Evolutionary conservation across 2,797 vertebrate species (phyloP).

Genomic region (Pangasius macronema): DNA sequence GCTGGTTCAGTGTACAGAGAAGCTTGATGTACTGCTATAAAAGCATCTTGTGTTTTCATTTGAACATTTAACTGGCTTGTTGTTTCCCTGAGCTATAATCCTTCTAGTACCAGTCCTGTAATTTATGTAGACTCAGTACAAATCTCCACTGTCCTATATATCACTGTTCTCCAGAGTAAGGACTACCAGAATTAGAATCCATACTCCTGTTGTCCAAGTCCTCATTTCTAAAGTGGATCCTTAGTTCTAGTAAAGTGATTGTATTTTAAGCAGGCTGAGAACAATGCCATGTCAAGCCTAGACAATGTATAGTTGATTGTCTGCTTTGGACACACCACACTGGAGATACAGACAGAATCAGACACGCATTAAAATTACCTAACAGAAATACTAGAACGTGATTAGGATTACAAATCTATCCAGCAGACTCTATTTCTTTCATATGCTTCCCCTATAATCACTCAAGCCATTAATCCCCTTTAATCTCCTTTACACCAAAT

Average conservation of each 20-base stretch:
- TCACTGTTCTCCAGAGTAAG: conserved; percentile 8
- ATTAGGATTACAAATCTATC: not conserved
- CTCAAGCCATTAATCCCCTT: not conserved
- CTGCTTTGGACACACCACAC: not conserved
- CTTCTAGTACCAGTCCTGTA: not conserved
- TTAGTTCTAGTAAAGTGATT: conserved; percentile 18
- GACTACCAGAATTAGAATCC: not conserved
- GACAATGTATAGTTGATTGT: not conserved
- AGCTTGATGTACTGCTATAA: not conserved
- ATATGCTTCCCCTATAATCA: not conserved
- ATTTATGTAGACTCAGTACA: not conserved
- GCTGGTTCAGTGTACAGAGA: conserved; percentile 15
- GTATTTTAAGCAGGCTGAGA: conserved; percentile 20
- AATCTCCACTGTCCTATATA: conserved; percentile 4
- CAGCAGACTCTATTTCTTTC: not conserved
- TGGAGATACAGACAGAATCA: not conserved
- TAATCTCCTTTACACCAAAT: not conserved
- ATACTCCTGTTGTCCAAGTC: not conserved
- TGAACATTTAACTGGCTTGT: not conserved
- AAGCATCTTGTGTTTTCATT: not conserved
- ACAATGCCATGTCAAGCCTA: not conserved
- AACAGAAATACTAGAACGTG: not conserved
- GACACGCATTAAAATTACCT: not conserved
- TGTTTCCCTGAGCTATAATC: not conserved
- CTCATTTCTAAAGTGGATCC: not conserved